A percentile compares a stretch with the other conserved stretches of the same genome.
Conservation (phyloP, 2,113 vertebrate species). For the Gallinago paraguaiae region DNA sequence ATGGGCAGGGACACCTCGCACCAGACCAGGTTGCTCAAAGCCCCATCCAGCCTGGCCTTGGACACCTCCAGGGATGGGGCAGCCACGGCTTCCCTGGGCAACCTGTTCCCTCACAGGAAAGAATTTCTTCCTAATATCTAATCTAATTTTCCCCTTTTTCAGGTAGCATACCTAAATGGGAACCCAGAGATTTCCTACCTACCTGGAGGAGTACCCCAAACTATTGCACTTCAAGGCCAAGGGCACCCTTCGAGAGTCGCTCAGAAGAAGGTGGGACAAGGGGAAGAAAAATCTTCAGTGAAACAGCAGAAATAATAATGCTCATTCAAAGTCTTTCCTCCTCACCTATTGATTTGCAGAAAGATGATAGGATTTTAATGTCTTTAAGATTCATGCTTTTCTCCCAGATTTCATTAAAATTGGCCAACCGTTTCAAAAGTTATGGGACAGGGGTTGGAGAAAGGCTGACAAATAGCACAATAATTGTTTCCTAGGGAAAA, state of each 20-base stretch:
- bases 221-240: not conserved
- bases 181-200: not conserved
- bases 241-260: not conserved
- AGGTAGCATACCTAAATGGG: not conserved
- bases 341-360: slow-evolving; percentile 26
- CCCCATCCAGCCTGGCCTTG: too few species aligned
- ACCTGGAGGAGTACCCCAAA: not conserved
- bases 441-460: not conserved
- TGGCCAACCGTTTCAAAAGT: not conserved
- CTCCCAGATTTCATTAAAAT: slow-evolving; percentile 34
- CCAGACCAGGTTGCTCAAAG: too few species aligned
- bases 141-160: too few species aligned
- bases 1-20: too few species aligned
- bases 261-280: not conserved
- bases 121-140: too few species aligned
- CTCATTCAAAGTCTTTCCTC: not conserved
- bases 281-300: not conserved
- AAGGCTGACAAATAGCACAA: slow-evolving; percentile 23
- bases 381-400: slow-evolving; percentile 10
- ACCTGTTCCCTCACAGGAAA: too few species aligned
- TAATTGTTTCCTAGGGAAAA: slow-evolving; percentile 6
- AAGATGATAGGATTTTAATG: slow-evolving; percentile 18
- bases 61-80: too few species aligned
- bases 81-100: too few species aligned
- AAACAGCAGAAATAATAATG: not conserved